Evolutionary conservation across 1,140 invertebrate genomes (phyloP).

Genomic region (Drosophila parvula): DNA sequence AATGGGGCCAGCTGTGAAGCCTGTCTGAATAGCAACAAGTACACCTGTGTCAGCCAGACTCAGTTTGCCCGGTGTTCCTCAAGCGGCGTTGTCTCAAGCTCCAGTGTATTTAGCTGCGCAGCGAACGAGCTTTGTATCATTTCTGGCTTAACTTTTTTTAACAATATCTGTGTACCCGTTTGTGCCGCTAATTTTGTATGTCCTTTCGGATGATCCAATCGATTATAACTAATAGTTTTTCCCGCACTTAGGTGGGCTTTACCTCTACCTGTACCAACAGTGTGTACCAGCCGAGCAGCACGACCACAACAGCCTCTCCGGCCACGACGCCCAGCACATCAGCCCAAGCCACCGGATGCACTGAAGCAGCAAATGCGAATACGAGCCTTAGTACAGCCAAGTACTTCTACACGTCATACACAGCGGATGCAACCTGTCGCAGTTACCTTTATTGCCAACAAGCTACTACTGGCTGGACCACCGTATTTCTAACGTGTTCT

Average conservation of each 20-base stretch:
- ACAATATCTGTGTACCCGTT: slow-evolving; percentile 50
- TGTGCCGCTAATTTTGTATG: slow-evolving; percentile 54
- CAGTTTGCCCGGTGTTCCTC: slow-evolving; percentile 54
- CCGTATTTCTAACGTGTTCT: slow-evolving; percentile 8
- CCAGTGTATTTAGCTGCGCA: slow-evolving; percentile 22
- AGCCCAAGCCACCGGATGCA: neutral
- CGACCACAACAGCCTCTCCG: slow-evolving; percentile 40
- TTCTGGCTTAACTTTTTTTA: neutral
- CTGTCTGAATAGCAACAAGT: slow-evolving; percentile 19
- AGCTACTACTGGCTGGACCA: neutral
- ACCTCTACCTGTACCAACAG: slow-evolving; percentile 40
- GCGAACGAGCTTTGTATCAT: slow-evolving; percentile 41
- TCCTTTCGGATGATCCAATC: neutral
- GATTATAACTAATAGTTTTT: neutral
- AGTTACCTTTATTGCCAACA: slow-evolving; percentile 30
- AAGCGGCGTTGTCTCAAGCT: neutral
- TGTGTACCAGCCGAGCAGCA: slow-evolving; percentile 3
- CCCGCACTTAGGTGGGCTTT: neutral
- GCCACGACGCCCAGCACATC: slow-evolving; percentile 30
- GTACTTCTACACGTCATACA: slow-evolving; percentile 15
- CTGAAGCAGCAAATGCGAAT: neutral
- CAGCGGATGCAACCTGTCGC: slow-evolving; percentile 3
- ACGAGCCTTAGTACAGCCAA: neutral
- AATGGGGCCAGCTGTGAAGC: slow-evolving; percentile 8
- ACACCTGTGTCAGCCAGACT: slow-evolving; percentile 56